Conservation (phyloP, 2,888 invertebrate species). For the Caenorhabditis sp. region DNA sequence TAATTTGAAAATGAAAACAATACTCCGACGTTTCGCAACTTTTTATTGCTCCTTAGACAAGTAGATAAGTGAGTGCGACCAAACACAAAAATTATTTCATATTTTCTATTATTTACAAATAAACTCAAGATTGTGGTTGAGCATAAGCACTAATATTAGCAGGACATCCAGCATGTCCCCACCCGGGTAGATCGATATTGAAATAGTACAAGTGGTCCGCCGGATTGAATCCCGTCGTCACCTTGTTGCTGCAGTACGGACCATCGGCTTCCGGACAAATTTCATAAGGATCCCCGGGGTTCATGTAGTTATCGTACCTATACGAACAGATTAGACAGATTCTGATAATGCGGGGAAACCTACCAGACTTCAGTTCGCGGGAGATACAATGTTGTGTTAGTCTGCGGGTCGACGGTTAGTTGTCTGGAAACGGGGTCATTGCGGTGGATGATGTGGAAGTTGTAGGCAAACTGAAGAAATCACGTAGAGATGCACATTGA, state of each 20-base stretch:
- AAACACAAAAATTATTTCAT: too few species aligned
- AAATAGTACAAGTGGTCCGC: slow-evolving; percentile 48
- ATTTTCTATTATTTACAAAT: too few species aligned
- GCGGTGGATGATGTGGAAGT: slow-evolving; percentile 39
- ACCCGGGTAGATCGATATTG: slow-evolving; percentile 27
- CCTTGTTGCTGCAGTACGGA: slow-evolving; percentile 33
- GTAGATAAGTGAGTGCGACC: too few species aligned
- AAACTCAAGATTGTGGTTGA: slow-evolving; percentile 2
- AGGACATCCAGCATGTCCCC: slow-evolving; percentile 60
- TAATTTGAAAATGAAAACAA: too few species aligned
- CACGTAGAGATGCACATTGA: too few species aligned
- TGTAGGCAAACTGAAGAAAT: slow-evolving; percentile 28
- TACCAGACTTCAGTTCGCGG: slow-evolving; percentile 50
- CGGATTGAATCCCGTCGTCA: neutral
- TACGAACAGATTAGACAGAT: neutral
- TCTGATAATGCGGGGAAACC: neutral
- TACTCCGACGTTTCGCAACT: too few species aligned
- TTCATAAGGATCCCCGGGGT: slow-evolving; percentile 13
- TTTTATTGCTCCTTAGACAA: too few species aligned
- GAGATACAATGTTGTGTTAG: slow-evolving; percentile 8
- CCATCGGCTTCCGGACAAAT: slow-evolving; percentile 53
- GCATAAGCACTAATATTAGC: slow-evolving; percentile 39
- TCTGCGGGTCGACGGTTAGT: neutral
- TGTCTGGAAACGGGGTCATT: slow-evolving; percentile 19
- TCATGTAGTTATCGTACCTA: slow-evolving; percentile 56